Percentiles rank a stretch among this genome's conserved stretches.
Conservation (phyloP, 2,797 vertebrate genomes). For the Poecilia wingei region DNA sequence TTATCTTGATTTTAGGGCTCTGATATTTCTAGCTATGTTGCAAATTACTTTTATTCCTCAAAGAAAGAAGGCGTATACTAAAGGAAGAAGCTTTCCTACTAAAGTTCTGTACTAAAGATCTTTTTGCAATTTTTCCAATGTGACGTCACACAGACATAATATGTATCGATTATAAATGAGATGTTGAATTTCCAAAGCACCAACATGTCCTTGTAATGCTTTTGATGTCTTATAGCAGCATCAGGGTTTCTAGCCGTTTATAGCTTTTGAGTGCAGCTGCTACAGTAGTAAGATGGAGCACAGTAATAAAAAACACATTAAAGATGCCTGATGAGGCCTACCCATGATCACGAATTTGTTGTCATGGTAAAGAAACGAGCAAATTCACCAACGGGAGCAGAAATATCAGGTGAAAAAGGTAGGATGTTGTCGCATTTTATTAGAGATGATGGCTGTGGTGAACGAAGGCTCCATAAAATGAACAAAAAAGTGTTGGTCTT, state of each 20-base stretch:
- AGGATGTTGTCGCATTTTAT: not conserved
- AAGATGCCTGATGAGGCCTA: constrained; percentile 1
- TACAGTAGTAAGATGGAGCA: not conserved
- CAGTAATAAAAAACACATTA: constrained; percentile 2
- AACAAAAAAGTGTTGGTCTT: not conserved
- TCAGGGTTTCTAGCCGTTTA: not conserved
- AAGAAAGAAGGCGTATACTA: not conserved
- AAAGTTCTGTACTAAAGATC: not conserved
- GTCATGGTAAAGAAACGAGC: not conserved
- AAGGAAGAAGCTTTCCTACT: not conserved
- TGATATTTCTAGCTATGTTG: not conserved
- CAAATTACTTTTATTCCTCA: not conserved
- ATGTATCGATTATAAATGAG: not conserved
- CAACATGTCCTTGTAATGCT: not conserved
- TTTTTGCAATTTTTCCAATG: not conserved
- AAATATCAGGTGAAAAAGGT: not conserved
- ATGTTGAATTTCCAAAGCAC: not conserved
- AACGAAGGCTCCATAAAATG: not conserved
- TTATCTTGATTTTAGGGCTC: not conserved
- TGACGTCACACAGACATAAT: not conserved
- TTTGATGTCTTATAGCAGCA: not conserved
- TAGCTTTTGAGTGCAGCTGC: not conserved
- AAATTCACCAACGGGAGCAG: not conserved
- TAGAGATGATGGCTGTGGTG: not conserved
- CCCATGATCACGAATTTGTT: not conserved